Percentiles rank a stretch among this genome's conserved stretches.
phyloP scores from a whole-genome alignment of 2,888 invertebrate genomes.

The Heliconius charithonia region DNA sequence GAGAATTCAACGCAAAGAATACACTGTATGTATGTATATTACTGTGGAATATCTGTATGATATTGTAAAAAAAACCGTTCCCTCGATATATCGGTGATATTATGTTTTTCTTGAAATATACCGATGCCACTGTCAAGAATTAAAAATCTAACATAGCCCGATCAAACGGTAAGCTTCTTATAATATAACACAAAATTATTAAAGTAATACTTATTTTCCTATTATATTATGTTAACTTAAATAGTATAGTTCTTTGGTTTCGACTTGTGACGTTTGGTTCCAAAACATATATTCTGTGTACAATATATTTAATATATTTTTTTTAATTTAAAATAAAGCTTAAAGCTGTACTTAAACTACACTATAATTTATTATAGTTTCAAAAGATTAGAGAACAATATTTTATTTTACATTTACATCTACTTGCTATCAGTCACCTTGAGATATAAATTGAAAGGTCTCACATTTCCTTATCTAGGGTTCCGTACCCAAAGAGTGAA shows the following conservation, averaged over 20 bases:
- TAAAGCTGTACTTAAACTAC: not conserved
- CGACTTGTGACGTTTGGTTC: not conserved
- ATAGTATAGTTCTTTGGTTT: constrained; percentile 3
- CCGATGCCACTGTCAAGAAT: not conserved
- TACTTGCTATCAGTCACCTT: constrained; percentile 15
- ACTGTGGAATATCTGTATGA: no score
- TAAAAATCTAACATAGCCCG: no score
- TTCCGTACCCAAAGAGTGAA: no score
- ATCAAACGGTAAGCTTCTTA: not conserved
- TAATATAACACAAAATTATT: not conserved
- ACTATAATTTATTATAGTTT: not conserved
- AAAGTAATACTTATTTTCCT: constrained; percentile 1
- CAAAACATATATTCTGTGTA: not conserved
- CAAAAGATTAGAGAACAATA: not conserved
- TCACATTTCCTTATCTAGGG: not conserved
- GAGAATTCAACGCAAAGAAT: no score
- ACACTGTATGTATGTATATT: no score
- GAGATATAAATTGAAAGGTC: not conserved
- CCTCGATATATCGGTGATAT: no score
- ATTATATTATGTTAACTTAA: not conserved
- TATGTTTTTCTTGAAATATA: no score
- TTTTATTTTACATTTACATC: not conserved
- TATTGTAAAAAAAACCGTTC: no score
- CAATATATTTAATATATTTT: not conserved
- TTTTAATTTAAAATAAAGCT: not conserved